phyloP scores from a whole-genome alignment of 23 tunicate genomes.

The Diplosoma virens region DNA sequence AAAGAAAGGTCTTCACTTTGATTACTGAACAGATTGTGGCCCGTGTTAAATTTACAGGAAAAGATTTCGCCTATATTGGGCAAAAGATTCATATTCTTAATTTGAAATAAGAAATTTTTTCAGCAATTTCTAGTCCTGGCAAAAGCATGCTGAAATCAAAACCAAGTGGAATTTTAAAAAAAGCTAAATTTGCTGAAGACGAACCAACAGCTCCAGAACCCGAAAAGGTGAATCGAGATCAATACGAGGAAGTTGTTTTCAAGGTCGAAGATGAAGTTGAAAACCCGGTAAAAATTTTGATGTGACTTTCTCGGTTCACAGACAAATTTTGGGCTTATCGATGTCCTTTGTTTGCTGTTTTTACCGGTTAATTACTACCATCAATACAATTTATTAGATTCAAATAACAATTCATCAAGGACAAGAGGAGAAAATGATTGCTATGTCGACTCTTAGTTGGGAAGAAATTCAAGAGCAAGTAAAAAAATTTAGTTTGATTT shows the following conservation, averaged over 20 bases:
- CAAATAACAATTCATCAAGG: conserved; percentile 63
- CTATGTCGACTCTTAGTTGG: conserved; percentile 57
- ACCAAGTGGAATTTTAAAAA: conserved; percentile 77
- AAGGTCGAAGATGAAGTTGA: conserved; percentile 13
- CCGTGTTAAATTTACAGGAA: too few species aligned
- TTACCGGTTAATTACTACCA: too few species aligned
- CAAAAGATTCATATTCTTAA: too few species aligned
- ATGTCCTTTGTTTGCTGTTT: too few species aligned
- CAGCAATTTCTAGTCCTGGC: conserved; percentile 34
- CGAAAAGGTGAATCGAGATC: conserved; percentile 15
- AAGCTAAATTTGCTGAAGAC: conserved; percentile 41
- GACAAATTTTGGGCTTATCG: too few species aligned
- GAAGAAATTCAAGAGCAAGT: conserved; percentile 44
- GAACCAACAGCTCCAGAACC: not conserved
- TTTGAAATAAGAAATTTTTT: not conserved
- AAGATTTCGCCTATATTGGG: too few species aligned
- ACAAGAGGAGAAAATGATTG: conserved; percentile 56
- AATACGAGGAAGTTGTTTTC: conserved; percentile 46
- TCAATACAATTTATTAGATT: too few species aligned
- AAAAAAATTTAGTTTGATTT: too few species aligned
- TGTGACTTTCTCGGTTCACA: too few species aligned
- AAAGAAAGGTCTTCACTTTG: too few species aligned
- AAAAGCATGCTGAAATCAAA: conserved; percentile 45
- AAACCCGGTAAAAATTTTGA: conserved; percentile 44
- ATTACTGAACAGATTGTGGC: too few species aligned